Percentiles rank a stretch among this genome's conserved stretches.
Evolutionary conservation across 2,888 invertebrate species (phyloP).

Genomic region (Podabrus alpinus): DNA sequence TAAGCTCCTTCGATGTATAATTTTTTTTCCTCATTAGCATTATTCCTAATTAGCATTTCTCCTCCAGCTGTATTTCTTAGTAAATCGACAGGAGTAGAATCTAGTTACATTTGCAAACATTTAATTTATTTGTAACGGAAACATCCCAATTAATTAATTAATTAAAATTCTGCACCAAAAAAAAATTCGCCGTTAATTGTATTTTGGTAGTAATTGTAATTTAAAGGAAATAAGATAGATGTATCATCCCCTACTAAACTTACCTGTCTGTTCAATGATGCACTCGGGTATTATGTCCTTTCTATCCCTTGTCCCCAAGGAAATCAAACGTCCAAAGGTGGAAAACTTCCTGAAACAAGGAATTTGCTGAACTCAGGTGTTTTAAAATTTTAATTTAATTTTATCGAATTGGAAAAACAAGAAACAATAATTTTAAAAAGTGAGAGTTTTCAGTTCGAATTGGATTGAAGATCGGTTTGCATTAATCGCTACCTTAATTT

Average conservation of each 20-base stretch:
- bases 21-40: neutral
- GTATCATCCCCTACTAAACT: neutral
- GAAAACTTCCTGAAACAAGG: constrained; percentile 20
- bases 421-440: neutral
- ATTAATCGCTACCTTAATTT: constrained; percentile 7
- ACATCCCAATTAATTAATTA: neutral
- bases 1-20: no score
- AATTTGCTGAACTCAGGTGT: constrained; percentile 14
- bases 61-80: neutral
- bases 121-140: neutral
- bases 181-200: neutral
- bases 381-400: constrained; percentile 23
- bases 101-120: neutral
- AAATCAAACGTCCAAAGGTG: constrained; percentile 26
- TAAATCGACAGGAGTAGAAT: neutral
- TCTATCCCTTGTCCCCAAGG: constrained; percentile 20
- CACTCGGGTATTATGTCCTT: constrained; percentile 22
- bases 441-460: neutral
- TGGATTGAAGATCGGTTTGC: constrained; percentile 7
- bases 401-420: constrained; percentile 2
- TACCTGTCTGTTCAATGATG: constrained; percentile 18
- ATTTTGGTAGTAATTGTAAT: neutral
- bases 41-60: neutral
- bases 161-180: neutral
- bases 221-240: neutral